Conservation (phyloP, 2,888 invertebrate species). For the Microctonus aethiopoides region DNA sequence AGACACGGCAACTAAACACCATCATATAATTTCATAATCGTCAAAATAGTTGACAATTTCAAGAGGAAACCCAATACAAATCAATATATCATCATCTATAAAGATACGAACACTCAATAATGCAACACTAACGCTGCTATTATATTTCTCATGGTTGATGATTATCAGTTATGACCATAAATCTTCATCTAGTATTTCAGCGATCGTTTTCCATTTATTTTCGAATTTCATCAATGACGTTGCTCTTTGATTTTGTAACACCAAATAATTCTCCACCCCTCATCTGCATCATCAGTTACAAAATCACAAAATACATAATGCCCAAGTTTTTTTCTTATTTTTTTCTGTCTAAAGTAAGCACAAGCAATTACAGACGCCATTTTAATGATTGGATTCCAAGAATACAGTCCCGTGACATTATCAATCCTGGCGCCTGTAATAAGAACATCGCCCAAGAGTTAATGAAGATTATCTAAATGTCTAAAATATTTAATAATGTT, state of each 20-base stretch:
- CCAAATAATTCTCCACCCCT: constrained; percentile 42
- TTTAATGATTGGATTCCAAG: background rate
- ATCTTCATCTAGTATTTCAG: constrained; percentile 67
- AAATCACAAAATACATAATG: background rate
- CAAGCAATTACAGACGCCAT: background rate
- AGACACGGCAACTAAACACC: background rate
- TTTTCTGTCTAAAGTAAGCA: constrained; percentile 56
- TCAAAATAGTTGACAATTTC: constrained; percentile 55
- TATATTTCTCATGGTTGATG: too few species aligned
- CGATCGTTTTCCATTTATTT: constrained; percentile 77
- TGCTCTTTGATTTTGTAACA: constrained; percentile 69
- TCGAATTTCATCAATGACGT: constrained; percentile 81
- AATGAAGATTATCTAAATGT: constrained; percentile 68
- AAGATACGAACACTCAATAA: constrained; percentile 77
- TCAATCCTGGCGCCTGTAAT: constrained; percentile 72
- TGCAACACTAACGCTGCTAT: constrained; percentile 80
- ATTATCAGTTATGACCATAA: too few species aligned
- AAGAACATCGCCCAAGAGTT: constrained; percentile 68
- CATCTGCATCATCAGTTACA: background rate
- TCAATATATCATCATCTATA: constrained; percentile 52
- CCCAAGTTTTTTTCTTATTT: too few species aligned
- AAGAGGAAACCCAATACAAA: constrained; percentile 35
- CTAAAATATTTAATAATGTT: constrained; percentile 61
- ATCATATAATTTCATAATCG: constrained; percentile 18
- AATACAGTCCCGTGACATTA: constrained; percentile 64